Evolutionary conservation across 1,140 invertebrate genomes (phyloP), one percentile per base, ranked within the genome.

Genomic region (Bombus vancouverensis): DNA sequence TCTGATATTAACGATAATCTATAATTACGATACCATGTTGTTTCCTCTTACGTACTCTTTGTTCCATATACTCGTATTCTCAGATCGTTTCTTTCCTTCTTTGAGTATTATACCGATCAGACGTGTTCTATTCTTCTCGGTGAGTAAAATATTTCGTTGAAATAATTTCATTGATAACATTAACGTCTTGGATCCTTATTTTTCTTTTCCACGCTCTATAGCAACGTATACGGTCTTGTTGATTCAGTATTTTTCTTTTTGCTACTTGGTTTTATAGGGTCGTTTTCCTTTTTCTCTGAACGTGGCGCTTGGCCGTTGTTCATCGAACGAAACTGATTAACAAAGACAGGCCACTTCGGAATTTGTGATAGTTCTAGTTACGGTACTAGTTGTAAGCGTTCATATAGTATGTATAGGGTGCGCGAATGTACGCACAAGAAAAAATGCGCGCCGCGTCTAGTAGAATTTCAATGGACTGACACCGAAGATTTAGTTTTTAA

Each of bases 401-500:
- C 6, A 18, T 66, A 34, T 66, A 66, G 18, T 72, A 25, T 42
- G 32, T 83, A 37, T 59, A 78, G 9, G n/a, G 44, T 74, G 68
- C 66, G 65, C n/a, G 2, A 72, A 18, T n/a, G 25, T 42, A 53
- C 57, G 44, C 77, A 83, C 44, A 81, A 76, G 5, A 37, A 8
- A 71, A 12, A 25, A 73, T 13, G n/a, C 47, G 32, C 66, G 73
- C n/a, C 44, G 73, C 68, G 80, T 65, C 62, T 59, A 79, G 65
- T 71, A 85, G 42, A 89, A 85, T 62, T 88, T 70, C 73, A 59
- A 85, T 85, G 87, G 87, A 89, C 88, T 89, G 87, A 88, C 87
- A 73, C 39, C 66, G 87, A 89, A 89, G 87, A 89, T 87, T 89
- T 88, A 88, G 82, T 87, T 85, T 76, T 88, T 73, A 42, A 81